A percentile compares a stretch with the other conserved stretches of the same genome.
Evolutionary conservation across 2,888 invertebrate species (phyloP).

Genomic region (Acanthosepion lycidas): DNA sequence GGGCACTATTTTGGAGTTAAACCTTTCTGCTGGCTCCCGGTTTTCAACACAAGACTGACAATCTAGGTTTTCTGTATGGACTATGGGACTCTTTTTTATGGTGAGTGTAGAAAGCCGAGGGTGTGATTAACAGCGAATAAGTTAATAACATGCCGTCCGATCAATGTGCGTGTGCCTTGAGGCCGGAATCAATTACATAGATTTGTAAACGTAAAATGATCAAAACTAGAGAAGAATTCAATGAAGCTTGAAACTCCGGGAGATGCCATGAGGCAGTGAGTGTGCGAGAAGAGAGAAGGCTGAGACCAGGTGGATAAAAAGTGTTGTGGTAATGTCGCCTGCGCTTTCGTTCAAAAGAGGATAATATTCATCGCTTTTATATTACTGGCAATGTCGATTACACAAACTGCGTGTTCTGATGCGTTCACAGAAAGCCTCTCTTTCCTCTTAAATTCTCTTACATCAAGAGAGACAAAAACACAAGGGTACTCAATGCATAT

Average conservation of each 20-base stretch:
- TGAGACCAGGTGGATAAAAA: not conserved
- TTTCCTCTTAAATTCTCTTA: not conserved
- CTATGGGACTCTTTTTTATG: not conserved
- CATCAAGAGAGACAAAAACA: too few species aligned
- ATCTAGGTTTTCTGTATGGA: not conserved
- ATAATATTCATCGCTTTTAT: not conserved
- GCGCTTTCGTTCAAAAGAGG: not conserved
- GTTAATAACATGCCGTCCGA: not conserved
- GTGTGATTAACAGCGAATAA: not conserved
- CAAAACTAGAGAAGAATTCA: not conserved
- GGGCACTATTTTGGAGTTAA: too few species aligned
- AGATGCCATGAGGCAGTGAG: not conserved
- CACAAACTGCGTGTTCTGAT: not conserved
- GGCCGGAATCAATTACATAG: conserved; percentile 2
- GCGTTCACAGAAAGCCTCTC: not conserved
- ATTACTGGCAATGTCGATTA: not conserved
- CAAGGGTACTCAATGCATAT: too few species aligned
- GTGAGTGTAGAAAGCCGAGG: not conserved
- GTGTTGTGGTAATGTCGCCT: not conserved
- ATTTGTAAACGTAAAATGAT: not conserved
- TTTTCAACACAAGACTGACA: not conserved
- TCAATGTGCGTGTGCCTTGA: not conserved
- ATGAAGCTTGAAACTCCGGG: not conserved
- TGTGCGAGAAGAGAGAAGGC: not conserved
- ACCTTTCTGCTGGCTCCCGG: too few species aligned